Evolutionary conservation across 1,140 invertebrate genomes (phyloP).

Genomic region (Solenopsis invicta): DNA sequence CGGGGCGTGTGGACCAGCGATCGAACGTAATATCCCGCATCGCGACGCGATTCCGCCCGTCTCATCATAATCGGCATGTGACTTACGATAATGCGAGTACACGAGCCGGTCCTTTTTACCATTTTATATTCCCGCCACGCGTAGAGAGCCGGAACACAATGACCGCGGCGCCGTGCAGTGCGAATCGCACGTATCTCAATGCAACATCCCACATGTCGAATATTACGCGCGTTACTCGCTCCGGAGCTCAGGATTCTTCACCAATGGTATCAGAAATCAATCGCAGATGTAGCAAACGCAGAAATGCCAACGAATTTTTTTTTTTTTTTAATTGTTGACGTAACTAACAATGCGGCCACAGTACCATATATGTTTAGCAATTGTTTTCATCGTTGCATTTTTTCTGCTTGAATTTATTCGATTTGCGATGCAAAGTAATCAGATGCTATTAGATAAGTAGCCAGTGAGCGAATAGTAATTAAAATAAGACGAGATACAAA

Average conservation of each 20-base stretch:
- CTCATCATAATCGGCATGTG: conserved; percentile 68
- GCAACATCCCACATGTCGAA: conserved; percentile 73
- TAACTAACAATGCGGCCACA: too few relatives aligned
- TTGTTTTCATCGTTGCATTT: too few relatives aligned
- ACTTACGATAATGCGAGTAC: conserved; percentile 70
- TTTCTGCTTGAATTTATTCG: too few relatives aligned
- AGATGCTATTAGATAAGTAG: too few relatives aligned
- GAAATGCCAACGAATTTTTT: background rate
- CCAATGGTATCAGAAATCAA: background rate
- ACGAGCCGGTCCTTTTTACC: conserved; percentile 62
- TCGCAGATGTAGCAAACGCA: background rate
- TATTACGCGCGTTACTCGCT: conserved; percentile 39
- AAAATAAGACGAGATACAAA: too few relatives aligned
- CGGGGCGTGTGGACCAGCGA: background rate
- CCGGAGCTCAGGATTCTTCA: conserved; percentile 29
- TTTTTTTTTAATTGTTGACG: too few relatives aligned
- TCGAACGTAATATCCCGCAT: conserved; percentile 31
- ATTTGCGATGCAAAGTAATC: too few relatives aligned
- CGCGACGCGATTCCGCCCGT: conserved; percentile 53
- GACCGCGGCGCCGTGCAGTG: conserved; percentile 35
- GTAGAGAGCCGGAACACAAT: conserved; percentile 62
- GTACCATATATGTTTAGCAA: too few relatives aligned
- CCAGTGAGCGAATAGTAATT: too few relatives aligned
- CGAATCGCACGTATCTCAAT: conserved; percentile 69
- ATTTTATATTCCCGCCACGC: background rate